Conservation (phyloP, 2,113 vertebrate genomes). For the Dromaius novaehollandiae region DNA sequence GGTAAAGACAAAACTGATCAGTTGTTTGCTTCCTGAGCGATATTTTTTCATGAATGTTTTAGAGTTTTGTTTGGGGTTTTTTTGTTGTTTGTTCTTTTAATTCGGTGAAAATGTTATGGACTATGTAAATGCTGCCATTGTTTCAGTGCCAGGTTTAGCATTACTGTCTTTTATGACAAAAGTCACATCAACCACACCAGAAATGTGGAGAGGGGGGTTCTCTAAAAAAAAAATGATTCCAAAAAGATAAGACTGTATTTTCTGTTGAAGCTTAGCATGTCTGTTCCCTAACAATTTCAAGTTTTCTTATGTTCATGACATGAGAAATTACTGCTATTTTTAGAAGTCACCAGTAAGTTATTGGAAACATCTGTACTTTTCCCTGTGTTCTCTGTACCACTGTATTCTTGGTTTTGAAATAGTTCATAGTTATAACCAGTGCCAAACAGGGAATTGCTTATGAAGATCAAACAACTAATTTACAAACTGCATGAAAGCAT, state of each 20-base stretch:
- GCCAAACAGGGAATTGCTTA: constrained; percentile 19
- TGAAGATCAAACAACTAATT: background rate
- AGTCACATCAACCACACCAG: background rate
- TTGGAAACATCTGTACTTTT: constrained; percentile 2
- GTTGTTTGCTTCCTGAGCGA: constrained; percentile 27
- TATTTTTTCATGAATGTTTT: constrained; percentile 12
- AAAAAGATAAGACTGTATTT: background rate
- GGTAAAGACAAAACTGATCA: constrained; percentile 37
- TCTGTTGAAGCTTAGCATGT: background rate
- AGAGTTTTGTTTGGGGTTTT: background rate
- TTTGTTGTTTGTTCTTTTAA: background rate
- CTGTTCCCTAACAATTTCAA: background rate
- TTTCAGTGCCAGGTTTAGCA: background rate
- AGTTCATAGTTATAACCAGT: constrained; percentile 20
- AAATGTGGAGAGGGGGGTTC: background rate
- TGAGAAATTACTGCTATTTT: constrained; percentile 28
- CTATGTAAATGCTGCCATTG: background rate
- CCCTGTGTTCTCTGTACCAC: background rate
- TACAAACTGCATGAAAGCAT: background rate
- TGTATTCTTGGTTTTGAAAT: constrained; percentile 22
- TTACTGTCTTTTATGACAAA: background rate
- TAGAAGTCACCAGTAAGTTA: constrained; percentile 14
- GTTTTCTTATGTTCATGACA: background rate
- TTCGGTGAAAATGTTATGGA: background rate
- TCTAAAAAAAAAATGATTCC: background rate